Evolutionary conservation across 2,888 invertebrate genomes (phyloP).

Genomic region (Tetanocera ferruginea): DNA sequence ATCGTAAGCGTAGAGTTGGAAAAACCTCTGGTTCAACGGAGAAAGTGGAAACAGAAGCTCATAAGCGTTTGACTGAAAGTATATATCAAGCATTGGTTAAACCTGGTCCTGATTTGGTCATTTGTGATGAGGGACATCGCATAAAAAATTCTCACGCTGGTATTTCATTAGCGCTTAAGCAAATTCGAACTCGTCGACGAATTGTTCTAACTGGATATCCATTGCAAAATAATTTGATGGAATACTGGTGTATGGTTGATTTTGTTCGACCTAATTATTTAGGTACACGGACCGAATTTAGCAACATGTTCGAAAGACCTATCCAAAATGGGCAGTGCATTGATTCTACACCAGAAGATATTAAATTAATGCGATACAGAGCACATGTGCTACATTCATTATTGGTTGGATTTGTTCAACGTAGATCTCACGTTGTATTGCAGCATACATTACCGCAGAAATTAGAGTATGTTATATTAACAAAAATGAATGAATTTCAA

Average conservation of each 20-base stretch:
- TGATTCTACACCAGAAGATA: slow-evolving; percentile 95
- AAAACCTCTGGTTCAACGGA: slow-evolving; percentile 55
- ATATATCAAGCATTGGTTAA: slow-evolving; percentile 87
- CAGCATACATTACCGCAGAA: slow-evolving; percentile 94
- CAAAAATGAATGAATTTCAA: slow-evolving; percentile 92
- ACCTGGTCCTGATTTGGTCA: slow-evolving; percentile 94
- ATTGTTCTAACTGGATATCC: slow-evolving; percentile 98
- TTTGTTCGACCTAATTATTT: slow-evolving; percentile 97
- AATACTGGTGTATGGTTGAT: slow-evolving; percentile 99
- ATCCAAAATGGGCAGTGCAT: slow-evolving; percentile 99
- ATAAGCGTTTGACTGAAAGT: slow-evolving; percentile 84
- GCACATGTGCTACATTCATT: slow-evolving; percentile 96
- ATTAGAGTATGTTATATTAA: slow-evolving; percentile 92
- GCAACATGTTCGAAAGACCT: slow-evolving; percentile 98
- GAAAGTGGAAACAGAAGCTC: slow-evolving; percentile 72
- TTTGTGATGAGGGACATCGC: slow-evolving; percentile 97
- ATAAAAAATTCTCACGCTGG: slow-evolving; percentile 99
- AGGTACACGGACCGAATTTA: slow-evolving; percentile 96
- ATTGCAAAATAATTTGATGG: slow-evolving; percentile 95
- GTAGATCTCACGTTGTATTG: slow-evolving; percentile 93
- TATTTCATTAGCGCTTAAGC: slow-evolving; percentile 94
- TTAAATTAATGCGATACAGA: slow-evolving; percentile 92
- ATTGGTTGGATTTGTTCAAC: slow-evolving; percentile 95
- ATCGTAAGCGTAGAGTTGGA: slow-evolving; percentile 73
- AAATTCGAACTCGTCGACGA: slow-evolving; percentile 92